Conservation (phyloP, 2,113 vertebrate species). For the Hippocampus mohnikei region DNA sequence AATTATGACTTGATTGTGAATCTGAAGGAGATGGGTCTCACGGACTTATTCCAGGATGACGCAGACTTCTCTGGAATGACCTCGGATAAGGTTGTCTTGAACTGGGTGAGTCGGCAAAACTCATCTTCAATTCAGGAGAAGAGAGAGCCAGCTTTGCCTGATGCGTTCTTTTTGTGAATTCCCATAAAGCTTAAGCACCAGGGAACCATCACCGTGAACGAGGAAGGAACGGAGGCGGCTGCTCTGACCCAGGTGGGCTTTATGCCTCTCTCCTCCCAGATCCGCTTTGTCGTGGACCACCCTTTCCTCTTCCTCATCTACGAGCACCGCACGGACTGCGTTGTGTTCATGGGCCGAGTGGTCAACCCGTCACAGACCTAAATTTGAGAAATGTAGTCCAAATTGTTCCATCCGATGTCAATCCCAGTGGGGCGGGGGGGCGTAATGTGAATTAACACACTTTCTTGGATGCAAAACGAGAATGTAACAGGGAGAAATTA, state of each 20-base stretch:
- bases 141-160: neutral
- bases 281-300: constrained; percentile 81
- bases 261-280: constrained; percentile 93
- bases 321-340: constrained; percentile 89
- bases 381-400: constrained; percentile 22
- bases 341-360: constrained; percentile 92
- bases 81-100: constrained; percentile 77
- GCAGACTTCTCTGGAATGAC: constrained; percentile 85
- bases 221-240: constrained; percentile 91
- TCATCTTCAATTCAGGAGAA: neutral
- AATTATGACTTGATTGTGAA: constrained; percentile 85
- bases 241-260: constrained; percentile 86
- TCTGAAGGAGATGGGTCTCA: constrained; percentile 84
- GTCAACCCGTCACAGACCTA: constrained; percentile 79
- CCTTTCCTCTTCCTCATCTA: constrained; percentile 95
- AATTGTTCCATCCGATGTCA: constrained; percentile 4
- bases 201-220: constrained; percentile 91
- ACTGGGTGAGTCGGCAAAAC: constrained; percentile 75
- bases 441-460: neutral
- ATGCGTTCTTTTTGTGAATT: neutral
- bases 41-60: constrained; percentile 76
- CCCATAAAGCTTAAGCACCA: constrained; percentile 85
- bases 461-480: constrained; percentile 10
- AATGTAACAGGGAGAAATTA: constrained; percentile 9
- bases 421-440: neutral